Base-by-base conservation (phyloP, 2,797 vertebrate species). In the Tympanoctomys barrerae region DNA sequence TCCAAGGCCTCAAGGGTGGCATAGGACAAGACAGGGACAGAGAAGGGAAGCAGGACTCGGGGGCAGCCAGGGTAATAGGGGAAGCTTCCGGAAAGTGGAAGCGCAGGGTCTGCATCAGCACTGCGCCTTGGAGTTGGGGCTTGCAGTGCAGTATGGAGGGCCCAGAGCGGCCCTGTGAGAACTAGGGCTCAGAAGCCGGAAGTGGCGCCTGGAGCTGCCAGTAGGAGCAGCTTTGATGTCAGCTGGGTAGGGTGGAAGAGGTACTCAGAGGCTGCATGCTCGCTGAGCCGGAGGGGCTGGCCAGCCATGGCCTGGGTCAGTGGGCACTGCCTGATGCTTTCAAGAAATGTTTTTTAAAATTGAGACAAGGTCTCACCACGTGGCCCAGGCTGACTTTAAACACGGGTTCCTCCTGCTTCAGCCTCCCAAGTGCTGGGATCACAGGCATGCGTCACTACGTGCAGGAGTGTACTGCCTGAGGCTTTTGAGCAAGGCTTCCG, bases 71-170 rank as follows among this genome's bases (percentile, higher is more conserved):
- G 71, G 22, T 46, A 24, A 22, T 42, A 4, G 28, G 46, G 19
- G n/a, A 21, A 49, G 6, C 39, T 61, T 24, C 46, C 46, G 10
- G 42, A 46, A 75, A 33, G 57, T 3, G 24, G 83, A 7, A n/a
- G 2, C 0, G 0, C 21, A 4, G 0, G 1, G 14, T 57, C 31
- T 61, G 28, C 21, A 11, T 28, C 5, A 39, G 14, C 62, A 68
- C 31, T 57, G 36, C 1, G 0, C 2, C 0, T 0, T 14, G 36
- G 21, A 36, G 49, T 11, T 16, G 64, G 84, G 14, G 16, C 3
- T 18, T 46, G 3, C 33, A 4, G 6, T 19, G 28, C 21, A 28
- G 61, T n/a, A 10, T 2, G 36, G 4, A 16, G 2, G 18, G 31
- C 31, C 22, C 16, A 3, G 70, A 33, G 7, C 13, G 49, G 6